phyloP scores from a whole-genome alignment of 2,888 invertebrate genomes.

The Pristionchus japonicus region DNA sequence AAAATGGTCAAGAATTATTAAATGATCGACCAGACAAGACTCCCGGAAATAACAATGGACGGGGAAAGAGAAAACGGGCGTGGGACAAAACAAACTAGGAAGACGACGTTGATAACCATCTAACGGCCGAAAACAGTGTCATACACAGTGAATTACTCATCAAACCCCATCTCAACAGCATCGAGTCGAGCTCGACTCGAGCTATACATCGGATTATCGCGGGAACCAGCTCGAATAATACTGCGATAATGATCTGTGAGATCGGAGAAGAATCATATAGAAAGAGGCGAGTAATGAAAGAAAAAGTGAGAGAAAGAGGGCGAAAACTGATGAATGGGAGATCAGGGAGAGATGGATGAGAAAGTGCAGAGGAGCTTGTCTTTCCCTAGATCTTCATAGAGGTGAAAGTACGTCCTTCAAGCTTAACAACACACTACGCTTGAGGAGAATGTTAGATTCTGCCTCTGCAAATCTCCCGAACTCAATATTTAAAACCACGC shows the following conservation, averaged over 20 bases:
- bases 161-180: background rate
- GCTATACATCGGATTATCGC: background rate
- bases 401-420: background rate
- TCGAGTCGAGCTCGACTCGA: too few species aligned
- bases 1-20: background rate
- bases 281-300: background rate
- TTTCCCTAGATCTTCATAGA: background rate
- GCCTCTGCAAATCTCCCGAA: too few species aligned
- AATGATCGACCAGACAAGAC: background rate
- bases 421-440: too few species aligned
- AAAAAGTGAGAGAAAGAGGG: background rate
- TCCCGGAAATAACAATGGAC: background rate
- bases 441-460: too few species aligned
- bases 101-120: background rate
- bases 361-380: background rate
- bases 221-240: background rate
- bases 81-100: background rate
- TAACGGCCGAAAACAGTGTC: background rate
- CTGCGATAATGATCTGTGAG: background rate
- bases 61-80: background rate
- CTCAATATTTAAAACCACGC: too few species aligned
- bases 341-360: slow-evolving; percentile 4
- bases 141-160: background rate
- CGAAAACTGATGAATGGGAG: background rate
- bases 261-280: slow-evolving; percentile 8